Evolutionary conservation across 2,888 invertebrate genomes (phyloP).

Genomic region (Noctuana brunneofusca): DNA sequence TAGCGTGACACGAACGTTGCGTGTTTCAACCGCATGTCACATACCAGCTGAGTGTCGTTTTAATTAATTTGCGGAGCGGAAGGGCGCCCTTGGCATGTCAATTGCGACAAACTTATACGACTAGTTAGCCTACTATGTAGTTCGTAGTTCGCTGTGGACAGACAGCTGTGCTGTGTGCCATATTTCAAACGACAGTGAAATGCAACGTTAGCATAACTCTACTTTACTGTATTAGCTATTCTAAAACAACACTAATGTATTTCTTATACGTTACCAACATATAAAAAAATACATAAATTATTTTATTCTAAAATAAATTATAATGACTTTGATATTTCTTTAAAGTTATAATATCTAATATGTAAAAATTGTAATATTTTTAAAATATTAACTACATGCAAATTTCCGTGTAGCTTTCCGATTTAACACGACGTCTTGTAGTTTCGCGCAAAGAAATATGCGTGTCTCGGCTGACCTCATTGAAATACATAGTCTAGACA

Average conservation of each 20-base stretch:
- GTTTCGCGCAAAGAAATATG: slow-evolving; percentile 19
- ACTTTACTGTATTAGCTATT: not conserved
- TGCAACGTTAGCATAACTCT: slow-evolving; percentile 11
- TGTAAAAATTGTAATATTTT: not conserved
- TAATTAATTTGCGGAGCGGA: slow-evolving; percentile 55
- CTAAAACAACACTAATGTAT: not conserved
- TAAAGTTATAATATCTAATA: too few relatives aligned
- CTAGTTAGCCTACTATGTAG: too few relatives aligned
- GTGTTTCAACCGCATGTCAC: slow-evolving; percentile 43
- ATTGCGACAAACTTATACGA: slow-evolving; percentile 45
- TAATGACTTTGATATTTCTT: too few relatives aligned
- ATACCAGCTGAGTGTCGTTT: slow-evolving; percentile 47
- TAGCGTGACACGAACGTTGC: slow-evolving; percentile 30
- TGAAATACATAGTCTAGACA: slow-evolving; percentile 24
- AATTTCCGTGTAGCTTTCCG: not conserved
- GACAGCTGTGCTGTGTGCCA: slow-evolving; percentile 25
- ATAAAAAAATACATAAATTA: too few relatives aligned
- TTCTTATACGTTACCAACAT: too few relatives aligned
- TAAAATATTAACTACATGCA: not conserved
- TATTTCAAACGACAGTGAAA: slow-evolving; percentile 21
- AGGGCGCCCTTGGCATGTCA: slow-evolving; percentile 50
- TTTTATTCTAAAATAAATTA: too few relatives aligned
- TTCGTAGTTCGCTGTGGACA: too few relatives aligned
- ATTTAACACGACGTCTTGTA: slow-evolving; percentile 4
- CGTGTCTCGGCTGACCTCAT: slow-evolving; percentile 28